phyloP scores from a whole-genome alignment of 2,113 vertebrate genomes.

The Delphinus delphis region DNA sequence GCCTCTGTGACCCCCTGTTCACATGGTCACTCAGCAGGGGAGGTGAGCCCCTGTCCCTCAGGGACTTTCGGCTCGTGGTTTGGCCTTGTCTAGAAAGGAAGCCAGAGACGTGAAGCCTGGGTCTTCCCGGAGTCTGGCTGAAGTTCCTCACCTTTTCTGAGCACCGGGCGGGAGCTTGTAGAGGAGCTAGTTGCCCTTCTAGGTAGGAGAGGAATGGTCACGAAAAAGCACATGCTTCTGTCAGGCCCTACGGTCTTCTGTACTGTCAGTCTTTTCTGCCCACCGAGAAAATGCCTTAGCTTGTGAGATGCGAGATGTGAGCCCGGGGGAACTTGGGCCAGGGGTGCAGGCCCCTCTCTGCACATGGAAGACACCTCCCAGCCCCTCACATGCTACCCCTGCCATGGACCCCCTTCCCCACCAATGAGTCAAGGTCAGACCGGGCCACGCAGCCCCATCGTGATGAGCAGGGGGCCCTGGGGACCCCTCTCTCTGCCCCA shows the following conservation, averaged over 20 bases:
- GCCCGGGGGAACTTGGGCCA: fast-evolving
- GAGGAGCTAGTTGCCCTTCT: background rate
- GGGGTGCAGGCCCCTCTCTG: background rate
- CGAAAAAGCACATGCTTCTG: background rate
- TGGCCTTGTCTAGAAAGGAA: background rate
- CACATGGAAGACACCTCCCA: background rate
- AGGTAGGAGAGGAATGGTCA: background rate
- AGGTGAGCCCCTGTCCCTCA: background rate
- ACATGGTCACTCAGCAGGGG: background rate
- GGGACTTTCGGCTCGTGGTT: background rate
- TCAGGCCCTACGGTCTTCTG: fast-evolving
- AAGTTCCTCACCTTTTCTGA: background rate
- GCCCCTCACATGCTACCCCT: background rate
- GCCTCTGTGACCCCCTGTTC: background rate
- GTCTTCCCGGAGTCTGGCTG: background rate
- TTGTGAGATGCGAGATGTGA: background rate
- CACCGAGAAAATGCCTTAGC: background rate
- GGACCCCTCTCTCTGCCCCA: background rate
- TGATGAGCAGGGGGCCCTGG: background rate
- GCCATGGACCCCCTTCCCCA: background rate
- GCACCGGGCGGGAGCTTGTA: background rate
- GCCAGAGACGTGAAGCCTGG: too few relatives aligned
- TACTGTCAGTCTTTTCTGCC: background rate
- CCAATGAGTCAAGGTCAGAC: background rate
- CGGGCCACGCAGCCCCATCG: background rate